Evolutionary conservation across 2,113 vertebrate species (phyloP), one percentile per base, ranked within the genome.

Genomic region (Acanthisitta chloris): DNA sequence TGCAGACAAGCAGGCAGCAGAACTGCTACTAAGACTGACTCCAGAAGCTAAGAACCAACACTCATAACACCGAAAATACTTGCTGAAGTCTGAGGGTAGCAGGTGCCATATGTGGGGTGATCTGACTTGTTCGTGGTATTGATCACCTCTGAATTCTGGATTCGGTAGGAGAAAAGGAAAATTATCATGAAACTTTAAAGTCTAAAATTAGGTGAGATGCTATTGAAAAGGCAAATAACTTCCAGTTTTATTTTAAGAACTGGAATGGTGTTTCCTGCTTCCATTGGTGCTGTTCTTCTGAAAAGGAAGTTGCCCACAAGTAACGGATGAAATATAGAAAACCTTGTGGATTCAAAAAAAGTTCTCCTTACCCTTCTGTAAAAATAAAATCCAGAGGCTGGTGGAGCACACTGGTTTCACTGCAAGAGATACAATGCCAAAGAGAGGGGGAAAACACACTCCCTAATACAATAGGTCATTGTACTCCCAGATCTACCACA

Each of bases 401-500:
- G 92, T 91, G 59, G 70, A 96, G 61, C 90, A 94, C 94, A 85
- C 78, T 91, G 92, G 87, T 96, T 95, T 92, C 89, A 86, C 91
- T 85, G 94, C 90, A 92, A 87, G 86, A 95, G 88, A 96, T 57
- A 24, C 55, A 80, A 84, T 10, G 94, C 94, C 92, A 97, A 92
- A 72, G 94, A 17, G 58, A 64, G 26, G 33, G 28, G 12, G 8
- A 4, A n/a, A 59, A 62, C 36, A 28, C 15, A 4, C 55, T 86
- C 48, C 8, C 69, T 94, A 92, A 86, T 96, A 97, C 96, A 98
- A 97, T 95, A 96, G 93, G 95, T 97, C 94, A 96, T 95, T 97
- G 95, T 98, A 91, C 90, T 97, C 77, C 8, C 23, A 84, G 93
- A 95, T 96, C 94, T 96, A 96, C 97, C 91, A 95, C 97, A 97